A percentile compares a stretch with the other conserved stretches of the same genome.
phyloP scores from a whole-genome alignment of 2,113 vertebrate species.

The Gambusia holbrooki region DNA sequence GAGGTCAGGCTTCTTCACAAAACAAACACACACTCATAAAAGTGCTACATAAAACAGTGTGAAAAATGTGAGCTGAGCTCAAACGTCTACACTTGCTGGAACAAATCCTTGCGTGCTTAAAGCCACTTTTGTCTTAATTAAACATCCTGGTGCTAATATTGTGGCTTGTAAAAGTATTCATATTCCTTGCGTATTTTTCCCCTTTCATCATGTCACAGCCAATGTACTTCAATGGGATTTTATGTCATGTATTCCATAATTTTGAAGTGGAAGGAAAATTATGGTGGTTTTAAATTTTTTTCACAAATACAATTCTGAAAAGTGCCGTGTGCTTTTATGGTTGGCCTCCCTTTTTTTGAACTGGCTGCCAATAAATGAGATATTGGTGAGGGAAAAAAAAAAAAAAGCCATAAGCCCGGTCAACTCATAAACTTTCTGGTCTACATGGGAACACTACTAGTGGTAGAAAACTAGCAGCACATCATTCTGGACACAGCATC shows the following conservation, averaged over 20 bases:
- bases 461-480: too few species aligned
- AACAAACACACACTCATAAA: conserved; percentile 10
- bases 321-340: too few species aligned
- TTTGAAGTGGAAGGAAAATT: too few species aligned
- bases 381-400: background rate
- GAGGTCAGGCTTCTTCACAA: conserved; percentile 8
- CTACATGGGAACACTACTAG: too few species aligned
- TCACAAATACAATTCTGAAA: too few species aligned
- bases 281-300: too few species aligned
- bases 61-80: conserved; percentile 2
- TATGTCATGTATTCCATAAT: background rate
- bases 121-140: background rate
- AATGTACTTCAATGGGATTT: background rate
- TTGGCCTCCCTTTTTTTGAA: too few species aligned
- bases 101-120: background rate
- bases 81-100: background rate
- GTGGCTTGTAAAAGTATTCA: background rate
- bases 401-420: too few species aligned
- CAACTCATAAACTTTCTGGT: too few species aligned
- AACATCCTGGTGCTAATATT: background rate
- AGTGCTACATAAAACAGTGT: conserved; percentile 2
- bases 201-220: background rate
- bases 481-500: background rate
- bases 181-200: background rate
- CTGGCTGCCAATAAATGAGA: background rate